Base-by-base conservation (phyloP, 2,797 vertebrate species). In the Sebastes cheni region DNA sequence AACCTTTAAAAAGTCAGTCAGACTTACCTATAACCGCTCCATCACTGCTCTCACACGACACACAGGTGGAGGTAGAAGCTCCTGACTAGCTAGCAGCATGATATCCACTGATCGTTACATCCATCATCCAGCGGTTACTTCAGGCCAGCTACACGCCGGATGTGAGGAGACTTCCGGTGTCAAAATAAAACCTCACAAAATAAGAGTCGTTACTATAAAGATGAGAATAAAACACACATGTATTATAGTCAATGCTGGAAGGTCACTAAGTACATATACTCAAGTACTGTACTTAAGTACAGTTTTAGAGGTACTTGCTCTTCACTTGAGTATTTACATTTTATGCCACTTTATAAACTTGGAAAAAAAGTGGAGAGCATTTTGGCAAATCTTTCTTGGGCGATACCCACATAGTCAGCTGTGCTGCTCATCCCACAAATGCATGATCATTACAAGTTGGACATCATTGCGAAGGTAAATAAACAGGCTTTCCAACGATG, bases 161-260 rank as follows among this genome's bases (percentile, higher is more conserved):
- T 3, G 3, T 4, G 8, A 30, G 3, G 0, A 6, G 0, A 73
- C 77, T 79, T 89, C 85, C 85, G 77, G 82, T 50, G 4, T 50
- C 82, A 85, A 82, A 84, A 84, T 88, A 88, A 79, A 42, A 78
- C 8, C 9, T 22, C 1, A 12, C 9, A 65, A 56, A 62, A 36
- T 23, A 65, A 54, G 32, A 42, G 30, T 29, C 13, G 18, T 52
- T 60, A 4, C 14, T 22, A 25, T 5, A 20, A 59, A 59, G 29
- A 32, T 4, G n/a, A 56, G 20, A 60, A 60, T 30, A 58, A 20
- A 50, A 50, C 20, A 50, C 14, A 42, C 16, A 34, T 62, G n/a
- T n/a, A 13, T 32, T n/a, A 13, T 14, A 4, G 32, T 59, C 29
- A 13, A 9, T 36, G 25, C 56, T 58, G 23, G 23, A 58, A 58